Conservation (phyloP, 1,140 invertebrate species). For the Aphidius ervi region DNA sequence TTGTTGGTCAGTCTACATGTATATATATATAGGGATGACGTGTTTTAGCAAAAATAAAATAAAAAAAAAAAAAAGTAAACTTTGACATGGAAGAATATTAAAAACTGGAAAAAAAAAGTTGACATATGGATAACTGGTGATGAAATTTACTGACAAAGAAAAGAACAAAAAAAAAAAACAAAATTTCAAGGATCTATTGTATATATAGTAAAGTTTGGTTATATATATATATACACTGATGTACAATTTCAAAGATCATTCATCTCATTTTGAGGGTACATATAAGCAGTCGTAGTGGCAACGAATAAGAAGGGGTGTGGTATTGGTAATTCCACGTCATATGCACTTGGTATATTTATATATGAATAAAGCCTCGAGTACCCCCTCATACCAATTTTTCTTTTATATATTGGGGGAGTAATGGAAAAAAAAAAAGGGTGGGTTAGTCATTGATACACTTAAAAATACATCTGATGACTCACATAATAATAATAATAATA, state of each 20-base stretch:
- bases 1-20: too few relatives aligned
- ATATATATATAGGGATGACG: too few relatives aligned
- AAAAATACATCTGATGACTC: constrained; percentile 38
- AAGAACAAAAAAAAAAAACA: neutral
- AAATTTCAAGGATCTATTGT: neutral
- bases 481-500: constrained; percentile 19
- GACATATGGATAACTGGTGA: too few relatives aligned
- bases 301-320: constrained; percentile 1
- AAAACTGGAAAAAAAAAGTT: too few relatives aligned
- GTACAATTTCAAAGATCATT: constrained; percentile 2
- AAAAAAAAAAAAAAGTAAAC: too few relatives aligned
- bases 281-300: too few relatives aligned
- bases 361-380: constrained; percentile 33
- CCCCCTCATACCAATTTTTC: constrained; percentile 10
- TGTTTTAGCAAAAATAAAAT: too few relatives aligned
- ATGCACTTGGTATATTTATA: constrained; percentile 27
- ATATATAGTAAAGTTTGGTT: too few relatives aligned
- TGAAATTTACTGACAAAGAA: neutral
- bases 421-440: constrained; percentile 21
- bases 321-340: constrained; percentile 29
- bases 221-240: too few relatives aligned
- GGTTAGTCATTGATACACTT: constrained; percentile 43
- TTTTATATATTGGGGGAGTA: neutral
- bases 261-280: neutral
- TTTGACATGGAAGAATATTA: too few relatives aligned